Evolutionary conservation across 2,113 vertebrate genomes (phyloP).

Genomic region (Colossoma macropomum): DNA sequence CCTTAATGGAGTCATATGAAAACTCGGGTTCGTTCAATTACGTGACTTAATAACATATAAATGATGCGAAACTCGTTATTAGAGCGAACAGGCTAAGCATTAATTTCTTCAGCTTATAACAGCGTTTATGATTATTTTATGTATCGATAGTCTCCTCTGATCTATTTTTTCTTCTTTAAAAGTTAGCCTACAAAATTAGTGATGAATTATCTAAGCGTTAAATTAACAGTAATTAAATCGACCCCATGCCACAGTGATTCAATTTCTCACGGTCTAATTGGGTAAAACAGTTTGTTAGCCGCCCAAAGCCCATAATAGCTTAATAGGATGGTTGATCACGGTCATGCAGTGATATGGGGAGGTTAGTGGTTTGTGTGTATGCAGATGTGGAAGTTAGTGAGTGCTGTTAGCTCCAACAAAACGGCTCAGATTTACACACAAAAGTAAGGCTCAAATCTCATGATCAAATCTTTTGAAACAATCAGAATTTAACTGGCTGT

Average conservation of each 20-base stretch:
- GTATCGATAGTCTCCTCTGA: slow-evolving; percentile 81
- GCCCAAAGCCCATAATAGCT: slow-evolving; percentile 78
- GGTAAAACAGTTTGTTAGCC: slow-evolving; percentile 87
- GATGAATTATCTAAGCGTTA: slow-evolving; percentile 96
- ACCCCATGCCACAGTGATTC: slow-evolving; percentile 94
- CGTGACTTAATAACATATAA: slow-evolving; percentile 97
- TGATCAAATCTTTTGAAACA: not conserved
- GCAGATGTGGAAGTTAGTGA: slow-evolving; percentile 27
- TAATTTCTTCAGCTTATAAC: slow-evolving; percentile 78
- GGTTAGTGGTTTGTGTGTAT: slow-evolving; percentile 50
- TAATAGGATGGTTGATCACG: slow-evolving; percentile 46
- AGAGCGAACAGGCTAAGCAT: slow-evolving; percentile 84
- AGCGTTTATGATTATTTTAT: slow-evolving; percentile 82
- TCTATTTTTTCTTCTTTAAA: slow-evolving; percentile 78
- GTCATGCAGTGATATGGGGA: slow-evolving; percentile 39
- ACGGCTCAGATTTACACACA: not conserved
- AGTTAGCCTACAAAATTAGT: slow-evolving; percentile 93
- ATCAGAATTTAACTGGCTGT: not conserved
- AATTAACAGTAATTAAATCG: slow-evolving; percentile 99
- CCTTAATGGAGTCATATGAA: slow-evolving; percentile 99
- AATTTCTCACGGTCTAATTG: slow-evolving; percentile 97
- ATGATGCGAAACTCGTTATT: slow-evolving; percentile 95
- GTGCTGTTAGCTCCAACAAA: not conserved
- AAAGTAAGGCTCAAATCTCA: too few relatives aligned
- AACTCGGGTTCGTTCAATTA: slow-evolving; percentile 99